These are phyloP conservation scores for Furnarius figulus DNA, from an alignment of 2,113 vertebrate genomes.

Conservation along the genomic window DNA sequence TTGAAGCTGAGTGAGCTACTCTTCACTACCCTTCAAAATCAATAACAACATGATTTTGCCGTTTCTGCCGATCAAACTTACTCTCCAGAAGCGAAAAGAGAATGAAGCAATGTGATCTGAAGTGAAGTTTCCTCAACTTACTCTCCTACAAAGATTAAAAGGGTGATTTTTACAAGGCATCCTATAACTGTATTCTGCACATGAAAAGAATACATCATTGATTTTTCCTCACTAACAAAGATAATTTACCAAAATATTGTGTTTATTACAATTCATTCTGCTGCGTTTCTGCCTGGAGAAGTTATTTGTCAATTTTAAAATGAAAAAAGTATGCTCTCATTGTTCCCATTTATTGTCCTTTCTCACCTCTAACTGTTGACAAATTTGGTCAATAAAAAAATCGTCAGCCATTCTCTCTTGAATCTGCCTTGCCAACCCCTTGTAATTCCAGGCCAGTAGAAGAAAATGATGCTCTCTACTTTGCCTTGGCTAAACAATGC, in stretches of 20 bases:
- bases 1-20: neutral
- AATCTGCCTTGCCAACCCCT: constrained; percentile 70
- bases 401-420: constrained; percentile 77
- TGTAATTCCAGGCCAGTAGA: constrained; percentile 77
- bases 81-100: neutral
- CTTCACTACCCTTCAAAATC: constrained; percentile 10
- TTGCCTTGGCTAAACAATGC: constrained; percentile 79
- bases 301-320: constrained; percentile 21
- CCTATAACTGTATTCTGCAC: constrained; percentile 15
- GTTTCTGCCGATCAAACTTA: neutral
- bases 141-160: neutral
- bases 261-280: constrained; percentile 41
- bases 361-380: constrained; percentile 78
- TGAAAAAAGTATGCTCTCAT: neutral
- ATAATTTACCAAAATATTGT: constrained; percentile 44
- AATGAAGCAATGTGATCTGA: neutral
- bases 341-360: constrained; percentile 10
- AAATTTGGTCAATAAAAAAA: constrained; percentile 83
- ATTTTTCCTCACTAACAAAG: constrained; percentile 60
- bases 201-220: constrained; percentile 18
- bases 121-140: neutral
- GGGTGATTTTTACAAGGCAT: constrained; percentile 16
- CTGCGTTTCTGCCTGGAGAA: constrained; percentile 15
- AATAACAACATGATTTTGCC: constrained; percentile 5
- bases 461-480: constrained; percentile 69